Evolutionary conservation across 2,797 vertebrate genomes (phyloP).

Genomic region (Taeniopygia guttata): DNA sequence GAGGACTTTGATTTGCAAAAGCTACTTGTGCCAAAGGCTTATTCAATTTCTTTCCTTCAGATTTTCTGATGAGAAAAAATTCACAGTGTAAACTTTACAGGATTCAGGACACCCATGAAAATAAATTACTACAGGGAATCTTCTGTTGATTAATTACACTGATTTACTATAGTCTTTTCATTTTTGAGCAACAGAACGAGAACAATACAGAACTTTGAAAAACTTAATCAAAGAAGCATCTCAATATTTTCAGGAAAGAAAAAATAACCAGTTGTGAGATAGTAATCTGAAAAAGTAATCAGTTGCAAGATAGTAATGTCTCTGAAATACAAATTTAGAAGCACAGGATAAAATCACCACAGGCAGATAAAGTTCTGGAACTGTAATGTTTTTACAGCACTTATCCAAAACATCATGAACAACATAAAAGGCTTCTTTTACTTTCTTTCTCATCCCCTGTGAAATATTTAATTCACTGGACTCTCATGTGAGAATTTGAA

Average conservation of each 20-base stretch:
- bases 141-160: not conserved
- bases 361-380: not conserved
- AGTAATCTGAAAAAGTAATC: not conserved
- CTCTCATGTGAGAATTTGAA: not conserved
- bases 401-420: not conserved
- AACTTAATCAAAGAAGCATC: not conserved
- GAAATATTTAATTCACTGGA: not conserved
- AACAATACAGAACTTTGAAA: not conserved
- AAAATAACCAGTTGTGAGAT: not conserved
- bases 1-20: not conserved
- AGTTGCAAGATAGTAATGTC: not conserved
- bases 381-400: not conserved
- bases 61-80: not conserved
- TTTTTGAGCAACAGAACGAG: not conserved
- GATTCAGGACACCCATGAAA: not conserved
- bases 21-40: not conserved
- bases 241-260: not conserved
- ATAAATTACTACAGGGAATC: not conserved
- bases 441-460: not conserved
- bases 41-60: not conserved
- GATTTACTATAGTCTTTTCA: not conserved
- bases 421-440: not conserved
- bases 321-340: not conserved
- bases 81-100: not conserved
- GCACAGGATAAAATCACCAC: not conserved